Conservation (phyloP, 2,888 invertebrate species). For the Stratiomys singularior region DNA sequence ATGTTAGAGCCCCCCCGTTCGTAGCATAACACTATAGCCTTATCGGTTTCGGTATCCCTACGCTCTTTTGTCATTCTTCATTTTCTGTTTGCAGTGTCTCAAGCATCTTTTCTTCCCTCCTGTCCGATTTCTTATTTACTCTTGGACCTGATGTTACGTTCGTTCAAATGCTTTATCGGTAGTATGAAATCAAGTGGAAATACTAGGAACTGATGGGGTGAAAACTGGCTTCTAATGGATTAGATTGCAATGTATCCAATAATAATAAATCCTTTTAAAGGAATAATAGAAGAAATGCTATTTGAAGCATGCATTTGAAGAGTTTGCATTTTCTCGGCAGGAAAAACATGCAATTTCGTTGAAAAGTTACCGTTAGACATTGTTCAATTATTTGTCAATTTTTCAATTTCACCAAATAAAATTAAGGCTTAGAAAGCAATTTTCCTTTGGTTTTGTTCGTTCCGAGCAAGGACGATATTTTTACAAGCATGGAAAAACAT, state of each 20-base stretch:
- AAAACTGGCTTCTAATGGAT: conserved; percentile 41
- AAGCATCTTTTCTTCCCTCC: conserved; percentile 3
- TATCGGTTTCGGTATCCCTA: conserved; percentile 8
- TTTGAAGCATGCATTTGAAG: background rate
- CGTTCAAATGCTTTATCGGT: conserved; percentile 2
- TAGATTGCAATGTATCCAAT: conserved; percentile 41
- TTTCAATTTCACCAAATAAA: too few species aligned
- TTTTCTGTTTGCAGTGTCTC: conserved; percentile 22
- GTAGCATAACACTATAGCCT: background rate
- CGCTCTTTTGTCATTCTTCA: conserved; percentile 6
- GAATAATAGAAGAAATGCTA: conserved; percentile 5
- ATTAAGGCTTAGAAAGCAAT: too few species aligned
- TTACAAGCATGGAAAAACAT: too few species aligned
- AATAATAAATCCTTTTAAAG: conserved; percentile 36
- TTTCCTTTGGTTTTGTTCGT: too few species aligned
- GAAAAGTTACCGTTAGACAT: too few species aligned
- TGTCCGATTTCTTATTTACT: conserved; percentile 10
- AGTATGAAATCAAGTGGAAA: conserved; percentile 42
- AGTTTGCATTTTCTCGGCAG: too few species aligned
- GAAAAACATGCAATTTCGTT: too few species aligned
- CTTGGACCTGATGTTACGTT: background rate
- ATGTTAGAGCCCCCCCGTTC: background rate
- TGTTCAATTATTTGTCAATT: too few species aligned
- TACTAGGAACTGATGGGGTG: conserved; percentile 20
- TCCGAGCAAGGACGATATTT: too few species aligned